These are phyloP conservation scores for Volucella bombylans DNA, from an alignment of 2,888 invertebrate genomes.

Conservation along the genomic window DNA sequence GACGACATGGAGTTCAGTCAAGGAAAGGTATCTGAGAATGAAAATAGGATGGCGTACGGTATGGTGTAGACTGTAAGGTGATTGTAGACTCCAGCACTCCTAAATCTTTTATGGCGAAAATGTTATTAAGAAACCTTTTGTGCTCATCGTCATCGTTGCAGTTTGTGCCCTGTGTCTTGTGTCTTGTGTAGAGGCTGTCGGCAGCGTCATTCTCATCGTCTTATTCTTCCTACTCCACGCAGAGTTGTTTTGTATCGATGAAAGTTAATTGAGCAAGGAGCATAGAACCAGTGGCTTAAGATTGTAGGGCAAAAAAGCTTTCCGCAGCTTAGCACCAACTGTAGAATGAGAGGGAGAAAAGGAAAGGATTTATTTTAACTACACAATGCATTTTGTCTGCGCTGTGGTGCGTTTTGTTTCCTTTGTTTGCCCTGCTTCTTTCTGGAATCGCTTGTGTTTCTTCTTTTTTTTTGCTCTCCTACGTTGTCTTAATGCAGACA, in stretches of 20 bases:
- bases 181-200: no score
- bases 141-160: conserved; percentile 58
- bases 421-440: conserved; percentile 29
- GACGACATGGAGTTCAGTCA: conserved; percentile 36
- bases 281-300: conserved; percentile 44
- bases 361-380: conserved; percentile 66
- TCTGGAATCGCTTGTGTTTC: conserved; percentile 31
- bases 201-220: conserved; percentile 19
- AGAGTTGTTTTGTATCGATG: conserved; percentile 63
- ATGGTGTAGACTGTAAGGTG: no score
- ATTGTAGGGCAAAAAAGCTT: conserved; percentile 62
- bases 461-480: conserved; percentile 1
- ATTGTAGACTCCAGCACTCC: conserved; percentile 4
- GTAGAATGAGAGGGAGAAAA: conserved; percentile 30
- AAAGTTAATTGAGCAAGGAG: conserved; percentile 72
- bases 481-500: conserved; percentile 47
- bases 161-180: background rate
- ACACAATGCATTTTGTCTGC: conserved; percentile 59
- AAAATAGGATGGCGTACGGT: background rate
- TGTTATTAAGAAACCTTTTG: conserved; percentile 72
- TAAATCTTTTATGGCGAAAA: conserved; percentile 69
- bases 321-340: conserved; percentile 52
- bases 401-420: conserved; percentile 45
- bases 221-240: conserved; percentile 1
- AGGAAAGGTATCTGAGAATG: conserved; percentile 17